Base-by-base conservation (phyloP, 92 coral and sea anemone species). In the Anthopleura xanthogrammica region DNA sequence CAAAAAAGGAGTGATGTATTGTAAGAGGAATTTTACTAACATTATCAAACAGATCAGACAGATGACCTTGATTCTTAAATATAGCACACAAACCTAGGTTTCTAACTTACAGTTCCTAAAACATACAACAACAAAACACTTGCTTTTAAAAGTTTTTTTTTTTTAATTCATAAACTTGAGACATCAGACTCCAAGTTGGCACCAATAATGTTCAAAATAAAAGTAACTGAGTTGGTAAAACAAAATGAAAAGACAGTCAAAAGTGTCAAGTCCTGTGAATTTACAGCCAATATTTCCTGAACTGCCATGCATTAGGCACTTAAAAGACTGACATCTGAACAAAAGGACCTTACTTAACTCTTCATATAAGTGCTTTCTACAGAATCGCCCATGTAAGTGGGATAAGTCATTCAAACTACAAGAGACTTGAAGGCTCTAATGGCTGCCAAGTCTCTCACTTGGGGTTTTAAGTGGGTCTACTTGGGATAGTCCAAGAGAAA, bases 261-360 rank as follows among this genome's bases (percentile, higher is more conserved):
- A 36, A 9, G 41, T 11, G 24, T 42, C 75, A 80, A 75, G 57
- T 50, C 62, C 70, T 66, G 43, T 81, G 70, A 81, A 81, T 81
- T 70, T 70, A 70, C 75, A 68, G 77, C 40, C 84, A 50, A 68
- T 81, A 81, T 70, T 81, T 81, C 84, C 77, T 81, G 77, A 48
- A 81, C 74, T 75, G 55, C 43, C 54, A 22, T 60, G 36, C 83
- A 80, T 65, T 64, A 70, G 77, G 64, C 77, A 68, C 84, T 81
- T 50, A 16, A 19, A 12, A 4, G 43, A 70, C 60, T 68, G 84
- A 81, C 84, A 81, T 68, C 52, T 70, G 55, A 57, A 81, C 66
- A 70, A 81, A 68, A 54, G 75, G 62, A 20, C 76, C 22, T 14
- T 68, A 68, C 55, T 46, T 46, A 29, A 24, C 64, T 52, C 56